Conservation (phyloP, 2,888 invertebrate genomes). For the Ethmia dodecea region DNA sequence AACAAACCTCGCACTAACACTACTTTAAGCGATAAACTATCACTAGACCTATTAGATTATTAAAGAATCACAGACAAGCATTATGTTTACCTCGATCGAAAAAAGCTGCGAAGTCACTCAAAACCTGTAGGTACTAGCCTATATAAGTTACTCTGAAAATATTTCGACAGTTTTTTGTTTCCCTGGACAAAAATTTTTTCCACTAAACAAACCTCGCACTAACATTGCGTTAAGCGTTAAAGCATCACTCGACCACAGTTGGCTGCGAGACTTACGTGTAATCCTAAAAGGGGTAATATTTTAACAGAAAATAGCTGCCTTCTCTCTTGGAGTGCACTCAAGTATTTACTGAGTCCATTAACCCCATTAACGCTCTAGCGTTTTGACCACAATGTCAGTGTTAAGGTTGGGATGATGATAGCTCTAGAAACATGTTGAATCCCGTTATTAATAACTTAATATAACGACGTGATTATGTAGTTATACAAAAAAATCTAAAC, state of each 20-base stretch:
- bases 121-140: no score
- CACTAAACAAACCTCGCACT: no score
- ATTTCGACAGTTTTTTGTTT: neutral
- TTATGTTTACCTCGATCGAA: no score
- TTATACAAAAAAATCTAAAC: no score
- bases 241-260: slow-evolving; percentile 37
- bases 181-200: no score
- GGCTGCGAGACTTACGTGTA: slow-evolving; percentile 43
- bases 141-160: neutral
- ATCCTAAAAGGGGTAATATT: slow-evolving; percentile 70
- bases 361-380: slow-evolving; percentile 48
- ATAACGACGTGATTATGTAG: no score
- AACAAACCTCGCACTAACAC: no score
- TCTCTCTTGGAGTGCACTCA: slow-evolving; percentile 50
- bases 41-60: no score
- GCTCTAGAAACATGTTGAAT: slow-evolving; percentile 4
- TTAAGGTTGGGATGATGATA: slow-evolving; percentile 4
- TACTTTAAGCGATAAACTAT: no score
- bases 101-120: no score
- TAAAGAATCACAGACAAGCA: no score
- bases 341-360: slow-evolving; percentile 58
- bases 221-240: slow-evolving; percentile 26
- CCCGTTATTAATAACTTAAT: no score
- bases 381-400: slow-evolving; percentile 35
- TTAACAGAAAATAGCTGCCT: slow-evolving; percentile 55